phyloP scores from a whole-genome alignment of 2,113 vertebrate genomes.

The Chaetura pelagica region DNA sequence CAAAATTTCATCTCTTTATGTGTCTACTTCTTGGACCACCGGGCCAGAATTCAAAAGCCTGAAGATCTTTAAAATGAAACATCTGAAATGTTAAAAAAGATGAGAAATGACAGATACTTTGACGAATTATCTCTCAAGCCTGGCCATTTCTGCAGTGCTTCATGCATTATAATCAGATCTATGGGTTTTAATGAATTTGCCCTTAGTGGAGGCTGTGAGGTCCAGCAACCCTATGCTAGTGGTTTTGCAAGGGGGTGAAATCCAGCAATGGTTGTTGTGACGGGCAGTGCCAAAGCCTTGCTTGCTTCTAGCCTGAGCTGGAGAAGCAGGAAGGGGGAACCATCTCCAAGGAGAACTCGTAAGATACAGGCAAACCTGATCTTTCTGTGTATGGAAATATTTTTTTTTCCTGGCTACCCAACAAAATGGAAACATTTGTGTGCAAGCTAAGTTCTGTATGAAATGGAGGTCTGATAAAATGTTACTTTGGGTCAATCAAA shows the following conservation, averaged over 20 bases:
- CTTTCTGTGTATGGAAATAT: not conserved
- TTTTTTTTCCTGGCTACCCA: not conserved
- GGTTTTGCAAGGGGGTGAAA: not conserved
- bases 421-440: not conserved
- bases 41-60: not conserved
- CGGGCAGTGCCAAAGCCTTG: not conserved
- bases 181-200: not conserved
- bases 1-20: conserved; percentile 38
- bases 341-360: fast-evolving
- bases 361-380: not conserved
- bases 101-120: conserved; percentile 33
- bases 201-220: not conserved
- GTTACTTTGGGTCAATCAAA: not conserved
- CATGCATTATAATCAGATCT: conserved; percentile 38
- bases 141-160: not conserved
- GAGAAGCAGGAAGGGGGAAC: not conserved
- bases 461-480: not conserved
- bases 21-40: not conserved
- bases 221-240: not conserved
- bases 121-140: conserved; percentile 27
- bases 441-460: not conserved
- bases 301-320: not conserved
- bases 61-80: not conserved
- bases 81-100: conserved; percentile 8
- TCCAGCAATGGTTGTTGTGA: not conserved